phyloP scores from a whole-genome alignment of 2,797 vertebrate species.

The Australoheros facetus region DNA sequence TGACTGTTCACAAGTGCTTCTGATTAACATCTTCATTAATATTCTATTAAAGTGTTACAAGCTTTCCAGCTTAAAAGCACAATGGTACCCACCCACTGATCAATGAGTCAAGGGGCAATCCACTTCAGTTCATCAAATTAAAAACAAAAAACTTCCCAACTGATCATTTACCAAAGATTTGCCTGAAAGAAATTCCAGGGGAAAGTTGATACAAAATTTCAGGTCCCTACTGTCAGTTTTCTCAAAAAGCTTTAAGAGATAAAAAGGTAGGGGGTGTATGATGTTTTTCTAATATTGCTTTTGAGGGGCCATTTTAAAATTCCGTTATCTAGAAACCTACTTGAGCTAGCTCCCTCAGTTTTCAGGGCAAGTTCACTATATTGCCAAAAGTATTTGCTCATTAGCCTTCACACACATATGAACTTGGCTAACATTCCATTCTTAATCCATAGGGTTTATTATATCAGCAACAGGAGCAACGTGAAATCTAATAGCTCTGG shows the following conservation, averaged over 20 bases:
- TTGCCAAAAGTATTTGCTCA: no score
- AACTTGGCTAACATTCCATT: no score
- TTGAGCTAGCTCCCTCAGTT: background rate
- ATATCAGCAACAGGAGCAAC: no score
- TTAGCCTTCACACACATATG: no score
- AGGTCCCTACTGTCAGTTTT: background rate
- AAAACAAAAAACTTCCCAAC: accelerated
- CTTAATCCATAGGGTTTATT: no score
- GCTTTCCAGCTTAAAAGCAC: background rate
- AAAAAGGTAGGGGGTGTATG: background rate
- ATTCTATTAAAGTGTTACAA: background rate
- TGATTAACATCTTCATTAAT: no score
- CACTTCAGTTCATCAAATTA: background rate
- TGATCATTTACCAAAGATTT: background rate
- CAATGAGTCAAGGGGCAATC: background rate
- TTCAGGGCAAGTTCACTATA: background rate
- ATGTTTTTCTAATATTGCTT: no score
- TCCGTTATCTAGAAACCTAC: background rate
- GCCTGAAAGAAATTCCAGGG: background rate
- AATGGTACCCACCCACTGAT: background rate
- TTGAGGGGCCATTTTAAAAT: no score
- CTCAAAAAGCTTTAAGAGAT: background rate
- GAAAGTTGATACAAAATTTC: background rate
- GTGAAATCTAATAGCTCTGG: background rate
- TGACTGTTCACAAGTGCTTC: background rate